These are phyloP conservation scores for Corapipo altera DNA, from an alignment of 2,113 vertebrate genomes.

Conservation along the genomic window DNA sequence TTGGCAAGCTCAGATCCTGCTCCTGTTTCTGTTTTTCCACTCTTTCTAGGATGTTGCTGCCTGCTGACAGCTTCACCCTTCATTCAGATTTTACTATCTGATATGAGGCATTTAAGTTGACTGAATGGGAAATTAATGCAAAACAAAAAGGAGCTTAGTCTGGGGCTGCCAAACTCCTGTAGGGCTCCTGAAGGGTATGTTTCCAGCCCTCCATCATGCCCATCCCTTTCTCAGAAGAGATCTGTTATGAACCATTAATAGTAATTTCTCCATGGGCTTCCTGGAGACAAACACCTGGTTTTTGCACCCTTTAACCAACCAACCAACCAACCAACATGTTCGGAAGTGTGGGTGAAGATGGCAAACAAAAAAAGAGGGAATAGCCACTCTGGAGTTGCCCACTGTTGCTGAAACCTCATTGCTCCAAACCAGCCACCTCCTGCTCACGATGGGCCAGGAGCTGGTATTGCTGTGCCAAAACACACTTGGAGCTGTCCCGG, in stretches of 20 bases:
- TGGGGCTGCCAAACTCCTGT: neutral
- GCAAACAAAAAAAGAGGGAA: neutral
- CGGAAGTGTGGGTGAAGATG: neutral
- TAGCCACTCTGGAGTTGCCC: accelerated
- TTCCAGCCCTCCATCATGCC: neutral
- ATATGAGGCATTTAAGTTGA: neutral
- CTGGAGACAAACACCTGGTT: neutral
- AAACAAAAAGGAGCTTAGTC: neutral
- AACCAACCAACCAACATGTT: accelerated
- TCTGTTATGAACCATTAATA: neutral
- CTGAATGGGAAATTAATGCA: neutral
- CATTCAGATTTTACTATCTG: neutral
- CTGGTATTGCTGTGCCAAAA: neutral
- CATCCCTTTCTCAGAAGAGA: neutral
- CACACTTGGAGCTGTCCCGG: neutral
- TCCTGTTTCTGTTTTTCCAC: neutral
- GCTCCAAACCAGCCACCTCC: neutral
- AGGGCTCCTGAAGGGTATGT: neutral
- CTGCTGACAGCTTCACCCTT: neutral
- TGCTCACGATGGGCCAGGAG: neutral
- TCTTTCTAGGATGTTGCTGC: neutral
- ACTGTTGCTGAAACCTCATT: neutral
- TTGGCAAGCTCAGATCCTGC: neutral
- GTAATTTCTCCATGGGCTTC: neutral
- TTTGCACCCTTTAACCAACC: neutral